phyloP scores from a whole-genome alignment of 2,113 vertebrate species.

The Vireo altiloquus region DNA sequence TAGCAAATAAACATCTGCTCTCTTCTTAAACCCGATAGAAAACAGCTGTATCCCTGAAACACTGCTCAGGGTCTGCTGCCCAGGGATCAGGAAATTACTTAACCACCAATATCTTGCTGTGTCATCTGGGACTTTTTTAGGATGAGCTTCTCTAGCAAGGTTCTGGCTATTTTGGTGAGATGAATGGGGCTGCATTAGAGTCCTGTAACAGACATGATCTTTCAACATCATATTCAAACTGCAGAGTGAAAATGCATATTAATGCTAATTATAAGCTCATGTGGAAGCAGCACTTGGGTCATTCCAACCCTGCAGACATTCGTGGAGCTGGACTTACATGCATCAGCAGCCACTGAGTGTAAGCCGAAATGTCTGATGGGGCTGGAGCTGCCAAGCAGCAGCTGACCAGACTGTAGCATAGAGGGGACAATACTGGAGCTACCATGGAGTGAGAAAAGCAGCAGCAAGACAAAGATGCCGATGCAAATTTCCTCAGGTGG shows the following conservation, averaged over 20 bases:
- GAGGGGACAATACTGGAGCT: not conserved
- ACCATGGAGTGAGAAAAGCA: not conserved
- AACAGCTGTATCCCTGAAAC: not conserved
- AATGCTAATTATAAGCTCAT: not conserved
- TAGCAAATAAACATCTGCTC: not conserved
- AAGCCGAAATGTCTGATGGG: not conserved
- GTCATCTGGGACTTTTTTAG: not conserved
- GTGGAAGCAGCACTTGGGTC: not conserved
- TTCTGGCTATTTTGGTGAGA: not conserved
- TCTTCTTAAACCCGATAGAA: not conserved
- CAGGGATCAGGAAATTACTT: not conserved
- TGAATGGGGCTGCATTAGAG: not conserved
- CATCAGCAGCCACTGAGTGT: not conserved
- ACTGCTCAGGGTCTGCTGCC: not conserved
- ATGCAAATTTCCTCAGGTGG: not conserved
- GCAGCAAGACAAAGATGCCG: not conserved
- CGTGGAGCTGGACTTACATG: fast-evolving
- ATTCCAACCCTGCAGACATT: not conserved
- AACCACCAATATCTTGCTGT: not conserved
- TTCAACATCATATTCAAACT: fast-evolving
- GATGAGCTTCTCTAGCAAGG: not conserved
- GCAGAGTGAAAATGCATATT: not conserved
- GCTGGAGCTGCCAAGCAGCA: not conserved
- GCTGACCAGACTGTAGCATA: not conserved
- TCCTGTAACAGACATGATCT: fast-evolving